Conservation (phyloP, 2,797 vertebrate genomes). For the Enteromius anoplus region DNA sequence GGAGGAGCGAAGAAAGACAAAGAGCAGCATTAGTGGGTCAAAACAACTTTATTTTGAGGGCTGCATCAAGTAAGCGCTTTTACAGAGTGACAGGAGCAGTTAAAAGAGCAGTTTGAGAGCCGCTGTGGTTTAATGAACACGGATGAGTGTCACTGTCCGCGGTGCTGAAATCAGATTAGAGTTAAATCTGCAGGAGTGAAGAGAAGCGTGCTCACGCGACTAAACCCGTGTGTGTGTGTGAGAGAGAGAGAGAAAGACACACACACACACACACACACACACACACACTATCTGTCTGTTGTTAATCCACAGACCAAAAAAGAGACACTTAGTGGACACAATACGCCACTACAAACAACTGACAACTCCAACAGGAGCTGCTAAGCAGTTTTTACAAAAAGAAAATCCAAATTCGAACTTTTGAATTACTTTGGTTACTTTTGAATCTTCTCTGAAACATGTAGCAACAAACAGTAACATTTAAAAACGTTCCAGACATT, state of each 20-base stretch:
- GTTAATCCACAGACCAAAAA: conserved; percentile 10
- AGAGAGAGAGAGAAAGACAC: not conserved
- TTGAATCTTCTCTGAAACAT: not conserved
- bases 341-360: conserved; percentile 1
- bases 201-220: conserved; percentile 12
- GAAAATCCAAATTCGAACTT: too few species aligned
- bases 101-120: not conserved
- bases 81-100: too few species aligned
- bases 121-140: not conserved
- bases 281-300: not conserved
- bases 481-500: not conserved
- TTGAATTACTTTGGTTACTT: not conserved
- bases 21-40: not conserved
- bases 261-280: not conserved
- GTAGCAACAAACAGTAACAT: not conserved
- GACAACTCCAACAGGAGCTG: not conserved
- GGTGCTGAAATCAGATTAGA: conserved; percentile 79
- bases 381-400: not conserved
- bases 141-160: conserved; percentile 68
- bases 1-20: not conserved
- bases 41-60: not conserved
- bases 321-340: conserved; percentile 6
- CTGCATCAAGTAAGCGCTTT: not conserved
- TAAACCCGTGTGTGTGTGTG: not conserved
- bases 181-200: conserved; percentile 68